Evolutionary conservation across 2,888 invertebrate genomes (phyloP), one percentile per base, ranked within the genome.

Genomic region (Hydropsyche betteni): DNA sequence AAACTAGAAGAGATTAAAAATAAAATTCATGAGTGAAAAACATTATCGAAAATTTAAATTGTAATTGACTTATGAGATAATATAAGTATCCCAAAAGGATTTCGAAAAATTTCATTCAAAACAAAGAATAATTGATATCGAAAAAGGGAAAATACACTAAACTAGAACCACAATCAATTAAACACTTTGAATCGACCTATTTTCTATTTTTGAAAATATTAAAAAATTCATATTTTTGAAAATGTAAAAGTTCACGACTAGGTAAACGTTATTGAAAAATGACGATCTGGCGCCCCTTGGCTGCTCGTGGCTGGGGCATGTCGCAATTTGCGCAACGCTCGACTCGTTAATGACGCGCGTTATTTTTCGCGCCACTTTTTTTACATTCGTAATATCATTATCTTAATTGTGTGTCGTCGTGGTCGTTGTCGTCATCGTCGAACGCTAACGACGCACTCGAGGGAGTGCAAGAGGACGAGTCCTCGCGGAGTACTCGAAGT

Each of bases 211-310:
- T 51, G 51, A 1, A 51, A 51, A 51, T 51, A 51, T n/a, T 51
- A 51, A 51, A 51, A 51, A 51, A 51, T 12, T 12, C 1, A 24
- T 2, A 24, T 24, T 24, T 24, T 24, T 24, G 38, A 75, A 72
- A 75, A 75, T 73, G 64, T 71, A 72, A 75, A 70, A 69, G 38
- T 44, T 24, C 71, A 38, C 77, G 74, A 50, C 69, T 69, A 74
- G 77, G 75, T 77, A 75, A 77, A 75, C 74, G 77, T 75, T 77
- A 75, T 75, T 75, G 77, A 75, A 74, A 75, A 77, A 75, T 64
- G 12, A 55, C 38, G 73, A 44, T 74, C 75, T 44, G 34, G 58
- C 72, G 69, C 61, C 70, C 61, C 72, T 12, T 50, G 44, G 4
- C 44, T 10, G 44, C 44, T 34, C 58, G 52, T 24, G 24, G 24